Evolutionary conservation across 2,888 invertebrate genomes (phyloP).

Genomic region (Pachydiplax longipennis): DNA sequence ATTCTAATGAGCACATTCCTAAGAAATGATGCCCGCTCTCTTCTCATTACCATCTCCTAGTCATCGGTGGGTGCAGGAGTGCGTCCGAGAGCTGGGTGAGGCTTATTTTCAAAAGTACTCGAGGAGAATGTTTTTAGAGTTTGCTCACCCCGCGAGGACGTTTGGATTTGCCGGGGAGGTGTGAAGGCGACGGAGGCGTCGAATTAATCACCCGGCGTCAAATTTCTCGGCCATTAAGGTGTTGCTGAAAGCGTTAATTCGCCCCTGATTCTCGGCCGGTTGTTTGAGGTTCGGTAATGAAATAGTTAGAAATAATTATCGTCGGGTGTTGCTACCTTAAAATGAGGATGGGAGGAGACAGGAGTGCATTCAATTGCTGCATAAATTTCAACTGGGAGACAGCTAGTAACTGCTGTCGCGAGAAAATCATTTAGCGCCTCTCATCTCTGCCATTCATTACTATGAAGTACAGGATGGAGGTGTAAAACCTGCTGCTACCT

Average conservation of each 20-base stretch:
- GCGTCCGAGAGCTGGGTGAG: background rate
- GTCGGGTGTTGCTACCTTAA: background rate
- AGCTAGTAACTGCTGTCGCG: too few species aligned
- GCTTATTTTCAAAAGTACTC: background rate
- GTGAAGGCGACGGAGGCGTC: background rate
- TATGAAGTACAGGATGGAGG: too few species aligned
- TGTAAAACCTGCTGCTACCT: too few species aligned
- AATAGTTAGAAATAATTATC: background rate
- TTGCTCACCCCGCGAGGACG: background rate
- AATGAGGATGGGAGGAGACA: background rate
- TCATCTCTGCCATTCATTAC: too few species aligned
- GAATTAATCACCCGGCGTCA: background rate
- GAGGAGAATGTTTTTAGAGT: background rate
- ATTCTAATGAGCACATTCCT: conserved; percentile 42
- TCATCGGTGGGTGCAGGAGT: background rate
- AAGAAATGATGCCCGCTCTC: conserved; percentile 18
- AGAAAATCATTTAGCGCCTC: too few species aligned
- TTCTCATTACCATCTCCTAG: conserved; percentile 29
- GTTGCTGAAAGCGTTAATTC: background rate
- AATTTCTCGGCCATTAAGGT: background rate
- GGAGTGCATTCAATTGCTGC: too few species aligned
- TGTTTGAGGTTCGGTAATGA: background rate
- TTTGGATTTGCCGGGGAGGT: background rate
- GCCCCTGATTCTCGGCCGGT: background rate
- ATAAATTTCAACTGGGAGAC: too few species aligned